A percentile compares a stretch with the other conserved stretches of the same genome.
These are phyloP conservation scores for Hymenopus coronatus DNA, from an alignment of 2,888 invertebrate species.

Conservation along the genomic window DNA sequence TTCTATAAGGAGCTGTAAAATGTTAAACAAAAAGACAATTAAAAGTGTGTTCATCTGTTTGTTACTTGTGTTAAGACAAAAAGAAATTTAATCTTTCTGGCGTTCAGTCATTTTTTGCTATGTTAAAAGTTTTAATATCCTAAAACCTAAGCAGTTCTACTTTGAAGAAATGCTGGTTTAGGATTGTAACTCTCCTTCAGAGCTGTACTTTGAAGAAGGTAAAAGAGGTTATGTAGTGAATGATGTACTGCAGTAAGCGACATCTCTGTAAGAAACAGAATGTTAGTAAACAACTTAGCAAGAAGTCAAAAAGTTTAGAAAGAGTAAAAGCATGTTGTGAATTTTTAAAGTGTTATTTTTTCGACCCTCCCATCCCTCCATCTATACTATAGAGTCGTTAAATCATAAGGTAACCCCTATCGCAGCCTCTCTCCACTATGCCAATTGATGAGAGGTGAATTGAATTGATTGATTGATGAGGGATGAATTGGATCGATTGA, in stretches of 20 bases:
- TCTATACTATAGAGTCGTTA: too few relatives aligned
- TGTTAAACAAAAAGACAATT: neutral
- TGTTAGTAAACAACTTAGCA: neutral
- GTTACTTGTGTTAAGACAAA: neutral
- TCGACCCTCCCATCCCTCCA: neutral
- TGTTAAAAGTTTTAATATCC: neutral
- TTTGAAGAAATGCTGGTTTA: neutral
- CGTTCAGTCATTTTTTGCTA: constrained; percentile 1
- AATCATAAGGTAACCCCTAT: too few relatives aligned
- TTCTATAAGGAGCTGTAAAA: neutral
- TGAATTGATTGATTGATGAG: too few relatives aligned
- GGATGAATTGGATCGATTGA: too few relatives aligned
- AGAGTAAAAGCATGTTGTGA: constrained; percentile 15
- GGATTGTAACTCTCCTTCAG: neutral
- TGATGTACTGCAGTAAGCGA: neutral
- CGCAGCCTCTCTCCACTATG: too few relatives aligned
- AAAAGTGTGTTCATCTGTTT: neutral
- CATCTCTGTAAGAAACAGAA: neutral
- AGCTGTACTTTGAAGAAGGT: neutral
- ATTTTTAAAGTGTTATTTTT: neutral
- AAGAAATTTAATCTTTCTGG: constrained; percentile 8
- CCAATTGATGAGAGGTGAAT: too few relatives aligned
- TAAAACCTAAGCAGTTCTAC: neutral
- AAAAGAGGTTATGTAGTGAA: neutral
- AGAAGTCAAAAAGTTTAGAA: neutral